Conservation (phyloP, 2,797 vertebrate species). For the Halcyon badia region DNA sequence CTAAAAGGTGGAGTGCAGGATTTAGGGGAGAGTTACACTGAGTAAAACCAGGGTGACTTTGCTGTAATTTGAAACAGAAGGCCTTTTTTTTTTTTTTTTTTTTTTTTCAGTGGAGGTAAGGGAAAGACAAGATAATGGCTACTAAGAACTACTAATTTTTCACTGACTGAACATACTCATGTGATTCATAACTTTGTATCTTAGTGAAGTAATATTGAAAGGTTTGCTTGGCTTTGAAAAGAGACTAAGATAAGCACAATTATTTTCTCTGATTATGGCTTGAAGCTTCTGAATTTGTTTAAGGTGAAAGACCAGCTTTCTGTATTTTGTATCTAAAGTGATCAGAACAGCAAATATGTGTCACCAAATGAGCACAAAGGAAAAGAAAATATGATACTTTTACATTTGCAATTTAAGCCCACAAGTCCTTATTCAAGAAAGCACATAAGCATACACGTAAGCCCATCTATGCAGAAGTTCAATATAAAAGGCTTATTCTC, state of each 20-base stretch:
- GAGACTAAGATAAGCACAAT: not conserved
- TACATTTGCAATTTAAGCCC: not conserved
- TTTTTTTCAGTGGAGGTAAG: not conserved
- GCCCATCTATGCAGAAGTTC: not conserved
- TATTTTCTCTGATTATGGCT: not conserved
- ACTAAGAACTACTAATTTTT: not conserved
- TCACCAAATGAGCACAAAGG: not conserved
- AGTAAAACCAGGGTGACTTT: not conserved
- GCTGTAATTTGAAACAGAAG: not conserved
- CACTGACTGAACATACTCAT: not conserved
- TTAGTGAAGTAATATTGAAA: not conserved
- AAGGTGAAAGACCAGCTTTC: not conserved
- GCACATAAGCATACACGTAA: not conserved
- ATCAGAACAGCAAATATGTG: not conserved
- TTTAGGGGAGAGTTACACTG: not conserved
- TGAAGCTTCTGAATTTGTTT: not conserved
- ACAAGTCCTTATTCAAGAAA: not conserved
- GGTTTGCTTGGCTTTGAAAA: not conserved
- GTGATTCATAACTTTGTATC: not conserved
- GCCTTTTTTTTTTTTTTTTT: not conserved
- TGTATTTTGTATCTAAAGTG: not conserved
- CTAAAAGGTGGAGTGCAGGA: not conserved
- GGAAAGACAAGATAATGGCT: not conserved
- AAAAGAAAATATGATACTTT: not conserved
- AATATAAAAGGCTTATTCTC: not conserved